phyloP scores from a whole-genome alignment of 2,797 vertebrate genomes.

The Urosaurus nigricauda region DNA sequence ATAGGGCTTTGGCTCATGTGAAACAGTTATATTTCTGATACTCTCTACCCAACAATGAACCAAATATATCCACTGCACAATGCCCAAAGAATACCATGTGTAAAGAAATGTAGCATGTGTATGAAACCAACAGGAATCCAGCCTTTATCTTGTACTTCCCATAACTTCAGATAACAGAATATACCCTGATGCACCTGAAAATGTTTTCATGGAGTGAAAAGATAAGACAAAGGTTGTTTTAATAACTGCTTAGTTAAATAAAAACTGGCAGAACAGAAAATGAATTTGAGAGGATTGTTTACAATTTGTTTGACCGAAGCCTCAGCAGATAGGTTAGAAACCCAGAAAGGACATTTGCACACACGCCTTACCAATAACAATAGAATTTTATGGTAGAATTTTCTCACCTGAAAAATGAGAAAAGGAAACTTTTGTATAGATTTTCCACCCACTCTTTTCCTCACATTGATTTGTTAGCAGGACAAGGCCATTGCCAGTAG shows the following conservation, averaged over 20 bases:
- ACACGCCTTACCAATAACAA: background rate
- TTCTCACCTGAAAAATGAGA: no score
- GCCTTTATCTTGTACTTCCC: no score
- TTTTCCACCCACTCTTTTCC: no score
- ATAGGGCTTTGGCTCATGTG: no score
- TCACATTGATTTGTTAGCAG: no score
- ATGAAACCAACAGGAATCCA: no score
- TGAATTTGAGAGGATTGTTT: background rate
- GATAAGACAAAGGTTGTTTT: background rate
- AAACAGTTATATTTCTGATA: no score
- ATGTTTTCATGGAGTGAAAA: background rate
- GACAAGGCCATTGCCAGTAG: no score
- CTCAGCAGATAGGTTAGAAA: background rate
- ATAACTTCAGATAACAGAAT: background rate
- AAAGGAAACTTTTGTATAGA: no score
- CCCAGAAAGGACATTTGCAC: background rate
- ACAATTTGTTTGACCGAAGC: background rate
- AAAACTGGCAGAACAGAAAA: background rate
- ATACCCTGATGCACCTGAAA: background rate
- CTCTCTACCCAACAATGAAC: no score
- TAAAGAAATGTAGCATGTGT: background rate
- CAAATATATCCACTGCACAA: no score
- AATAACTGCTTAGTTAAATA: background rate
- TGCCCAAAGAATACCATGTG: no score
- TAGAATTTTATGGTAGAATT: background rate